A percentile compares a stretch with the other conserved stretches of the same genome.
Evolutionary conservation across 2,113 vertebrate species (phyloP).

Genomic region (Cichladusa arquata): DNA sequence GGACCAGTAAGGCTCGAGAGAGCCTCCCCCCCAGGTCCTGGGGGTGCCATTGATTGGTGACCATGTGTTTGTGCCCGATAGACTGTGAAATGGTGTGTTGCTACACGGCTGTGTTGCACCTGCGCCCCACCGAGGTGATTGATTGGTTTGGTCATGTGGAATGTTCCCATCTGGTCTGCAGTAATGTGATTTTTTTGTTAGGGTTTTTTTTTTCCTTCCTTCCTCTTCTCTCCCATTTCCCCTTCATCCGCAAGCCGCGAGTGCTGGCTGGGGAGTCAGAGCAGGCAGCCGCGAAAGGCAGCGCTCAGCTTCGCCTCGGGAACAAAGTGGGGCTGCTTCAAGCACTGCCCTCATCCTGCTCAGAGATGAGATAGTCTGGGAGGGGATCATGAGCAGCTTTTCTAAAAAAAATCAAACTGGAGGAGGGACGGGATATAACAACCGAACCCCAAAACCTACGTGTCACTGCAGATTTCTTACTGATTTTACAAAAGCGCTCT

Average conservation of each 20-base stretch:
- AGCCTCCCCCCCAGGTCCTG: slow-evolving; percentile 88
- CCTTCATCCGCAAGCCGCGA: slow-evolving; percentile 78
- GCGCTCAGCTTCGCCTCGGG: slow-evolving; percentile 74
- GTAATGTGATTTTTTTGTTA: slow-evolving; percentile 85
- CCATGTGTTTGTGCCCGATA: slow-evolving; percentile 99
- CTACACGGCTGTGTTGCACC: slow-evolving; percentile 99
- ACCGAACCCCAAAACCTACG: neutral
- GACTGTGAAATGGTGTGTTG: slow-evolving; percentile 99
- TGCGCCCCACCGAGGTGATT: slow-evolving; percentile 98
- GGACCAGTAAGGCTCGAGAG: slow-evolving; percentile 90
- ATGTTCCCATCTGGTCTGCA: slow-evolving; percentile 99
- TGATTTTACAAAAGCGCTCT: slow-evolving; percentile 24
- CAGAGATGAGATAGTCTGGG: neutral
- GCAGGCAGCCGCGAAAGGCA: slow-evolving; percentile 79
- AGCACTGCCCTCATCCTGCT: neutral
- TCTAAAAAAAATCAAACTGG: neutral
- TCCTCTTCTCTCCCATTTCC: slow-evolving; percentile 53
- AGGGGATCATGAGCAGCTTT: neutral
- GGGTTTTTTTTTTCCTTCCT: slow-evolving; percentile 5
- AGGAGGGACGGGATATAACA: accelerated
- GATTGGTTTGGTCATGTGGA: slow-evolving; percentile 99
- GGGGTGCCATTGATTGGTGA: slow-evolving; percentile 99
- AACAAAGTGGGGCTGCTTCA: slow-evolving; percentile 64
- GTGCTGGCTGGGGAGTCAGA: slow-evolving; percentile 80
- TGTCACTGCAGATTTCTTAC: slow-evolving; percentile 6